Evolutionary conservation across 2,797 vertebrate species (phyloP).

Genomic region (Enteromius viviparus): DNA sequence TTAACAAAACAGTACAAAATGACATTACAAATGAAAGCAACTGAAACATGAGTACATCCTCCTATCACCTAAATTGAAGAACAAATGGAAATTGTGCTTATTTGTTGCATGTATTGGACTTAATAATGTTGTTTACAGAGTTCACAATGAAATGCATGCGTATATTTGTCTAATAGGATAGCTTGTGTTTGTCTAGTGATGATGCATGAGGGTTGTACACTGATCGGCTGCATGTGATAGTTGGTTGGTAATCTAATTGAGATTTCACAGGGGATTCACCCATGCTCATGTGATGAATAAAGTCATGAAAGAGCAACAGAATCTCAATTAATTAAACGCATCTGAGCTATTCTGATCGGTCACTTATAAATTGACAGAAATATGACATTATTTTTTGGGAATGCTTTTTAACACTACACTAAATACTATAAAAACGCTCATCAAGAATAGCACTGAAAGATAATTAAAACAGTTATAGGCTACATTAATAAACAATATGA

Average conservation of each 20-base stretch:
- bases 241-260: conserved; percentile 31
- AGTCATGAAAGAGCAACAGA: not conserved
- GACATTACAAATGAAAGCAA: not conserved
- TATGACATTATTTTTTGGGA: not conserved
- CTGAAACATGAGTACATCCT: not conserved
- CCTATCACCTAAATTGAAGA: not conserved
- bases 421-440: not conserved
- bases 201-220: not conserved
- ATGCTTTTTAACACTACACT: not conserved
- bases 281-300: not conserved
- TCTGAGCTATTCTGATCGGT: not conserved
- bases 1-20: not conserved
- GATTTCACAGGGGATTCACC: conserved; percentile 8
- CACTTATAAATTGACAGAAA: not conserved
- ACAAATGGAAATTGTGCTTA: not conserved
- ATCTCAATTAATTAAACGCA: conserved; percentile 28
- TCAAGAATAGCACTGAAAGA: not conserved
- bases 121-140: not conserved
- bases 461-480: not conserved
- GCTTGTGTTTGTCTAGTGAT: not conserved
- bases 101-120: not conserved
- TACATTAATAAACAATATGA: conserved; percentile 2
- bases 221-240: conserved; percentile 16
- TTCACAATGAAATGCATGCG: not conserved
- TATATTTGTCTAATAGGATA: not conserved